Percentiles rank a stretch among this genome's conserved stretches.
Evolutionary conservation across 2,113 vertebrate species (phyloP).

Genomic region (Arvicanthis niloticus): DNA sequence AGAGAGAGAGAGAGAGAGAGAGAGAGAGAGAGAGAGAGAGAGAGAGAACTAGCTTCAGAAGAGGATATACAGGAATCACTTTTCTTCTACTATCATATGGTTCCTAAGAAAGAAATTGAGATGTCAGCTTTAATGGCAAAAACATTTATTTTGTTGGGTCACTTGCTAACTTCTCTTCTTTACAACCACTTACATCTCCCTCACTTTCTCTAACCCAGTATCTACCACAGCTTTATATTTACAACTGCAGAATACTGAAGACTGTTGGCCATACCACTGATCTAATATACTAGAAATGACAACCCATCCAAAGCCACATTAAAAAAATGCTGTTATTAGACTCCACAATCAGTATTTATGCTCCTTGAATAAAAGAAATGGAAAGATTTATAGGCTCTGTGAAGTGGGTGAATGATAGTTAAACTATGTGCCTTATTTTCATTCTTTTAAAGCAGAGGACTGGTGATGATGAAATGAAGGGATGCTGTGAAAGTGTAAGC

Average conservation of each 20-base stretch:
- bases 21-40: background rate
- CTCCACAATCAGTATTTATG: background rate
- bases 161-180: too few species aligned
- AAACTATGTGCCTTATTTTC: background rate
- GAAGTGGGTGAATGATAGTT: background rate
- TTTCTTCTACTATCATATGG: too few species aligned
- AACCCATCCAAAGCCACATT: background rate
- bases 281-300: background rate
- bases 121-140: background rate
- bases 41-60: too few species aligned
- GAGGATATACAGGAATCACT: background rate
- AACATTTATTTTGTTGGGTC: background rate
- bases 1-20: background rate
- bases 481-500: background rate
- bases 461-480: background rate
- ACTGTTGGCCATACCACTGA: background rate
- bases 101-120: background rate
- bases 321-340: background rate
- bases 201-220: too few species aligned
- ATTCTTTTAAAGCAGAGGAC: background rate
- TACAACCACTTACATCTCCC: background rate
- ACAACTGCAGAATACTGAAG: background rate
- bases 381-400: background rate
- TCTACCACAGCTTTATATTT: background rate
- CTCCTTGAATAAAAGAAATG: background rate